These are phyloP conservation scores for Anorthoa munda DNA, from an alignment of 2,888 invertebrate genomes.

Conservation along the genomic window DNA sequence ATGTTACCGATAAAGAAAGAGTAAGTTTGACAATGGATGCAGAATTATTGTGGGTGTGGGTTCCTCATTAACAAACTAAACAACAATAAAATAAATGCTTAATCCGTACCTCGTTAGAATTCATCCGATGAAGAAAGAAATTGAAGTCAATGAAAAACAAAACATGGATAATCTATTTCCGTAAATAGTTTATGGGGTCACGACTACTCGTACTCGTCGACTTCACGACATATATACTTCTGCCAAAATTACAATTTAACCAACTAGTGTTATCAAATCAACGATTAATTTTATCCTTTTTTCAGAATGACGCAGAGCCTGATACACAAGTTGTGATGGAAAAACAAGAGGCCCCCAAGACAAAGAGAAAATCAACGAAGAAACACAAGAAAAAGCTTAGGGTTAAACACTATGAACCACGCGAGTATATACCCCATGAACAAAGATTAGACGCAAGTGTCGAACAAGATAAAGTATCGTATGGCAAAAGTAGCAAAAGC, in stretches of 20 bases:
- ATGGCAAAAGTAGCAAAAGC: constrained; percentile 18
- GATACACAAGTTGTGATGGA: neutral
- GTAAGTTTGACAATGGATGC: neutral
- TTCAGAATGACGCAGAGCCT: constrained; percentile 26
- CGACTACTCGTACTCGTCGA: too few relatives aligned
- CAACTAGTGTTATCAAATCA: neutral
- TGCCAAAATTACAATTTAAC: neutral
- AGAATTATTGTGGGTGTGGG: neutral
- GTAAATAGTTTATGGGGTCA: neutral
- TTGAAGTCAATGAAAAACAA: too few relatives aligned
- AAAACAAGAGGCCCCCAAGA: constrained; percentile 11
- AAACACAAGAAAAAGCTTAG: constrained; percentile 38
- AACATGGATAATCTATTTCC: neutral
- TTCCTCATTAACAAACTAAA: neutral
- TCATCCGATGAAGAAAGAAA: too few relatives aligned
- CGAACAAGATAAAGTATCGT: constrained; percentile 13
- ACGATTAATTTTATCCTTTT: neutral
- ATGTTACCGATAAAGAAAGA: neutral
- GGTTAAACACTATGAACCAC: neutral
- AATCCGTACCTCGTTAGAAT: too few relatives aligned
- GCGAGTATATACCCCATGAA: neutral
- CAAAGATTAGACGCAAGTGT: constrained; percentile 9
- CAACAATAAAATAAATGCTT: neutral
- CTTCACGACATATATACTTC: too few relatives aligned
- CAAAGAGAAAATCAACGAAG: constrained; percentile 12